Evolutionary conservation across 1,140 invertebrate species (phyloP).

Genomic region (Leptinotarsa defecta): DNA sequence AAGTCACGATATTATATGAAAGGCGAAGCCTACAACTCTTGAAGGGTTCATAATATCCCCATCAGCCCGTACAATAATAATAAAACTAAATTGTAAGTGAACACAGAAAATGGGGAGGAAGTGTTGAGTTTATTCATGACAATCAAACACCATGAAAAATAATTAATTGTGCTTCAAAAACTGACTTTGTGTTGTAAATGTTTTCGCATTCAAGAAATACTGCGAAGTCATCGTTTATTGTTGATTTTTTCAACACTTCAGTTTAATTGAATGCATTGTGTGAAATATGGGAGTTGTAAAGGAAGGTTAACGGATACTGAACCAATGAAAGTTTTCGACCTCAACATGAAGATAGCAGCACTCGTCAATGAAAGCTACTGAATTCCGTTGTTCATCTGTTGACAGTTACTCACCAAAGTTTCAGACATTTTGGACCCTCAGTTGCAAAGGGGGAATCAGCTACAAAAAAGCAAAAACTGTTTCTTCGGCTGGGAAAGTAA

Average conservation of each 20-base stretch:
- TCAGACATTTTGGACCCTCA: too few relatives aligned
- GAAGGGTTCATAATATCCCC: slow-evolving; percentile 48
- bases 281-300: background rate
- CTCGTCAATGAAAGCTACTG: too few relatives aligned
- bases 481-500: too few relatives aligned
- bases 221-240: slow-evolving; percentile 41
- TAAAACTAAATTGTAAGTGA: slow-evolving; percentile 32
- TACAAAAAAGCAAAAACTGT: too few relatives aligned
- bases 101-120: slow-evolving; percentile 46
- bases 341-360: too few relatives aligned
- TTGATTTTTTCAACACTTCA: slow-evolving; percentile 41
- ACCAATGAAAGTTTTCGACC: background rate
- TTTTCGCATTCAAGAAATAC: slow-evolving; percentile 43
- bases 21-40: slow-evolving; percentile 40
- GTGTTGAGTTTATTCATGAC: slow-evolving; percentile 46
- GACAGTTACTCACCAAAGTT: too few relatives aligned
- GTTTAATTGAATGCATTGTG: slow-evolving; percentile 1
- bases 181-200: slow-evolving; percentile 45
- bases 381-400: too few relatives aligned
- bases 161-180: slow-evolving; percentile 53
- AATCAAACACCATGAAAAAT: slow-evolving; percentile 53
- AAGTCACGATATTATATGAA: slow-evolving; percentile 38
- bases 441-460: too few relatives aligned
- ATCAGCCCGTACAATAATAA: slow-evolving; percentile 35
- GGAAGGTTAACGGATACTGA: background rate